A percentile compares a stretch with the other conserved stretches of the same genome.
phyloP scores from a whole-genome alignment of 2,797 vertebrate species.

The Sebastes itinus region DNA sequence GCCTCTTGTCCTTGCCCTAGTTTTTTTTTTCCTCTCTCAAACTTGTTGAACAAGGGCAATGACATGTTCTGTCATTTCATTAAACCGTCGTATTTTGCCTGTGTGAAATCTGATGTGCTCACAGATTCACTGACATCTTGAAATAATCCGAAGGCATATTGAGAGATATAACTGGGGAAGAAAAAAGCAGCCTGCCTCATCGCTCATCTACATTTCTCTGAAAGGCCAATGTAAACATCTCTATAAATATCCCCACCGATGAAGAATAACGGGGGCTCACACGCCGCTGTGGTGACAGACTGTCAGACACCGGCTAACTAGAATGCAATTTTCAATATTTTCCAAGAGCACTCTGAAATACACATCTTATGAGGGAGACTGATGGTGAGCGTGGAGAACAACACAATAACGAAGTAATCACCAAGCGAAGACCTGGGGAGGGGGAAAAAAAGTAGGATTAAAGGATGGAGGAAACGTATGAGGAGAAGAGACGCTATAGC shows the following conservation, averaged over 20 bases:
- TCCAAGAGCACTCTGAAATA: background rate
- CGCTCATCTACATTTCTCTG: slow-evolving; percentile 7
- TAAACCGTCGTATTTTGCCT: background rate
- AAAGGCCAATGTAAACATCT: slow-evolving; percentile 6
- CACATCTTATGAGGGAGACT: background rate
- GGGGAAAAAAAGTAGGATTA: slow-evolving; percentile 18
- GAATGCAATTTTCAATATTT: background rate
- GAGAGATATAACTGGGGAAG: background rate
- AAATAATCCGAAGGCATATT: slow-evolving; percentile 13
- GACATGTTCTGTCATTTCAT: slow-evolving; percentile 9
- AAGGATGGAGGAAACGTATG: slow-evolving; percentile 10
- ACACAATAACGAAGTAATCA: slow-evolving; percentile 3
- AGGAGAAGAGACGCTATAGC: slow-evolving; percentile 1
- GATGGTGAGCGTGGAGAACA: background rate
- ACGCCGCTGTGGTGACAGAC: background rate
- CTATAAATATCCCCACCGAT: slow-evolving; percentile 6
- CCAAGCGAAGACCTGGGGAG: background rate
- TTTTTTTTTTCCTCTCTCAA: background rate
- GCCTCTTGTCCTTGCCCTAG: no score
- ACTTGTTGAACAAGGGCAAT: background rate
- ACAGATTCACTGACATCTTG: slow-evolving; percentile 25
- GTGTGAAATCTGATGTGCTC: background rate
- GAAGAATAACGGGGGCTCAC: slow-evolving; percentile 4
- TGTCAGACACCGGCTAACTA: background rate
- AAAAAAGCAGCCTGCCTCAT: background rate